Base-by-base conservation (phyloP, 1,140 invertebrate species). In the Nixonia krombeini region DNA sequence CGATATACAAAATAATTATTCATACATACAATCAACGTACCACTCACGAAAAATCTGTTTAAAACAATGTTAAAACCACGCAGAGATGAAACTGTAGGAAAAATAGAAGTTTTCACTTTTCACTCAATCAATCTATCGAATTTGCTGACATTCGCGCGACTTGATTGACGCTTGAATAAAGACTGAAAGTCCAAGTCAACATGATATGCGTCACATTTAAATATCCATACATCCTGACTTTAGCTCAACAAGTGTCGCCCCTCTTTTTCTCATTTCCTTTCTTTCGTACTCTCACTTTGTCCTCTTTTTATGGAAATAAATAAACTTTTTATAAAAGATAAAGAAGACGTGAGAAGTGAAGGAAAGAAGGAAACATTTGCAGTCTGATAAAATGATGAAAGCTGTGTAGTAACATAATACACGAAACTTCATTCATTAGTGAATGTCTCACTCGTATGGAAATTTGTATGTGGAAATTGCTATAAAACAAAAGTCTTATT, bases 151-250 rank as follows among this genome's bases (percentile, higher is more conserved):
- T 9, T 26, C 44, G 42, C 28, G 29, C 37, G 44, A 29, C 21
- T 49, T 59, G 55, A 23, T 56, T 37, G 49, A 42, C 44, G 63
- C 28, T 46, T 53, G n/a, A 45, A 37, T 53, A 55, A 67, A 67
- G 63, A 67, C 63, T 67, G 63, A 64, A 57, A 65, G 62, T 67
- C 56, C 28, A 49, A 52, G 13, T 46, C 41, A 67, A 15, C 46
- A 28, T 51, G 51, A 61, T 62, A 67, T 26, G 63, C 38, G 25
- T 25, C 56, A 47, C 40, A 68, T 57, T 45, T 50, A 47, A 18
- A n/a, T 56, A 9, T 26, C 38, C 55, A 61, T 62, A 33, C 31
- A 52, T 62, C 65, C 18, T 42, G 47, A 41, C 13, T 55, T 44
- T 52, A 59, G 41, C 55, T 52, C n/a, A 31, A 16, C 18, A 13